Evolutionary conservation across 2,113 vertebrate genomes (phyloP).

Genomic region (Poeciliopsis retropinna): DNA sequence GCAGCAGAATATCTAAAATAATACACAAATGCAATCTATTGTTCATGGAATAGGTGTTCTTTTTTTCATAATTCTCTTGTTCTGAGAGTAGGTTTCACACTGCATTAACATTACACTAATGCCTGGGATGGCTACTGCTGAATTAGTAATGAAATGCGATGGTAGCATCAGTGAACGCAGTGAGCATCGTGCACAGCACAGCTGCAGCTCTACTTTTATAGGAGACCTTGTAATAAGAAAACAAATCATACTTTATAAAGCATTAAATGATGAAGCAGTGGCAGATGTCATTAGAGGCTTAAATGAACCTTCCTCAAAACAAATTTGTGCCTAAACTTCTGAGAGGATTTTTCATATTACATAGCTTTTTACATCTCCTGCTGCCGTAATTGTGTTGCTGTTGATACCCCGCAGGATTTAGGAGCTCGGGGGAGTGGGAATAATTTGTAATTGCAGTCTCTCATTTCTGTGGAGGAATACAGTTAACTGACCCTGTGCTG

Average conservation of each 20-base stretch:
- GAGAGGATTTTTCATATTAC: conserved; percentile 34
- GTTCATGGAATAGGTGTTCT: conserved; percentile 40
- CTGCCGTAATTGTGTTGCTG: conserved; percentile 58
- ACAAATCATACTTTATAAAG: conserved; percentile 36
- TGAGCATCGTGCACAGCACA: conserved; percentile 39
- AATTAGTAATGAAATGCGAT: conserved; percentile 80
- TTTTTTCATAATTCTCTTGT: conserved; percentile 34
- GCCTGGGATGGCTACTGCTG: conserved; percentile 65
- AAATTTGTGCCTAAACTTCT: conserved; percentile 19
- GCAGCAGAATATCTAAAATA: neutral
- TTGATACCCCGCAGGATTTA: conserved; percentile 54
- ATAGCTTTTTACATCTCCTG: conserved; percentile 52
- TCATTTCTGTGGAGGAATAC: conserved; percentile 48
- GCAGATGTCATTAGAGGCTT: conserved; percentile 42
- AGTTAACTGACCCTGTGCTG: conserved; percentile 21
- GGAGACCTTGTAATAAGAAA: conserved; percentile 49
- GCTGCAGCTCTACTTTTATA: conserved; percentile 60
- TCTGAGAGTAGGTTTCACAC: conserved; percentile 66
- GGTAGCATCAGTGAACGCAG: conserved; percentile 55
- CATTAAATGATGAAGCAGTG: conserved; percentile 29
- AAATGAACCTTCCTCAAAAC: conserved; percentile 43
- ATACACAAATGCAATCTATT: conserved; percentile 8
- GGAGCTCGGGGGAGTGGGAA: conserved; percentile 47
- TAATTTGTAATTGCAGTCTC: conserved; percentile 65
- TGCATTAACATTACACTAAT: conserved; percentile 75